Evolutionary conservation across 2,113 vertebrate species (phyloP).

Genomic region (Sigmodon hispidus): DNA sequence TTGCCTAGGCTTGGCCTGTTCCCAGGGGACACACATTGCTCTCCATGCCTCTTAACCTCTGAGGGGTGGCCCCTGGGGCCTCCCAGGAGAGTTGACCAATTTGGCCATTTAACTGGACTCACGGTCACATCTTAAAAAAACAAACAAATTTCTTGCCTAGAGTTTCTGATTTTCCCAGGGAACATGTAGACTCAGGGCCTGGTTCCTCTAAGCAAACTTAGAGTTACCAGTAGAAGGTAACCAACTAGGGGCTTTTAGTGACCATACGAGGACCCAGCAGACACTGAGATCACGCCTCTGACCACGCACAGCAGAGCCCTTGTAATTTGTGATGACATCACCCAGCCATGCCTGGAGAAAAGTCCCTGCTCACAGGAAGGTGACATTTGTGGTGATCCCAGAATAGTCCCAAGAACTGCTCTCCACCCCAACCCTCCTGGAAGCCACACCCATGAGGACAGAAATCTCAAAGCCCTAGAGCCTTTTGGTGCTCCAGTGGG

Average conservation of each 20-base stretch:
- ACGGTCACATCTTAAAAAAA: neutral
- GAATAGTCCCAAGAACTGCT: slow-evolving; percentile 64
- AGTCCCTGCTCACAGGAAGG: neutral
- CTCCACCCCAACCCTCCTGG: slow-evolving; percentile 55
- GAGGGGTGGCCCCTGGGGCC: neutral
- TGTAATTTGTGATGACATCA: slow-evolving; percentile 65
- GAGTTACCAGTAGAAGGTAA: neutral
- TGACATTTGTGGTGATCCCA: slow-evolving; percentile 58
- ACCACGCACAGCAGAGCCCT: neutral
- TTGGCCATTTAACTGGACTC: neutral
- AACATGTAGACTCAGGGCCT: rapidly evolving
- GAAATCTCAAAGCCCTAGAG: slow-evolving; percentile 42
- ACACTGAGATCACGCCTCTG: neutral
- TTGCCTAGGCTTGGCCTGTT: too few relatives aligned
- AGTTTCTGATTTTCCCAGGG: neutral
- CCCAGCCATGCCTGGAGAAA: neutral
- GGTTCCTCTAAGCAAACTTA: rapidly evolving
- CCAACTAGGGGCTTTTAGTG: neutral
- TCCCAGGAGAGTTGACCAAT: neutral
- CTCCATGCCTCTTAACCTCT: neutral
- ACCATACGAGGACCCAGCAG: too few relatives aligned
- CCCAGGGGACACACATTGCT: neutral
- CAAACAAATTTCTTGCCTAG: neutral
- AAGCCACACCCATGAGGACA: slow-evolving; percentile 44
- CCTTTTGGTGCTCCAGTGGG: slow-evolving; percentile 20